A percentile compares a stretch with the other conserved stretches of the same genome.
phyloP scores from a whole-genome alignment of 2,888 invertebrate species.

The Agriotes lineatus region DNA sequence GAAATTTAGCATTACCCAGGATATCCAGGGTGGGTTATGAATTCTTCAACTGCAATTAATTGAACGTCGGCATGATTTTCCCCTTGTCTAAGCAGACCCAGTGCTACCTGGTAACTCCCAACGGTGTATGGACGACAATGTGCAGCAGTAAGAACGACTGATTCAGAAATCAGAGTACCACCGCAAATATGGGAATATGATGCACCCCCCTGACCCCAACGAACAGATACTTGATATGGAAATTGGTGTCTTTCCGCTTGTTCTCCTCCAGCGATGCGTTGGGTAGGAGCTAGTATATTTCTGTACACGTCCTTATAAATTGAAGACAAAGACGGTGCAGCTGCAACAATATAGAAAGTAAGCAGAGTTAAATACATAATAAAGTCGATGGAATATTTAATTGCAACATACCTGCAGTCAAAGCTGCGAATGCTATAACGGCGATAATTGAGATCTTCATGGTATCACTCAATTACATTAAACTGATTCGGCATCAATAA shows the following conservation, averaged over 20 bases:
- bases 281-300: neutral
- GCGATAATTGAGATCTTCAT: too few relatives aligned
- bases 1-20: conserved; percentile 1
- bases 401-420: too few relatives aligned
- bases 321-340: neutral
- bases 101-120: neutral
- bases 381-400: too few relatives aligned
- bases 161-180: neutral
- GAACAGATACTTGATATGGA: conserved; percentile 45
- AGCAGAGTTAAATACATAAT: too few relatives aligned
- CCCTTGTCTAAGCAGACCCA: neutral
- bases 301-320: neutral
- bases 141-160: conserved; percentile 1
- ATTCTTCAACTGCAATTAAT: neutral
- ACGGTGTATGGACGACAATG: neutral
- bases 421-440: too few relatives aligned
- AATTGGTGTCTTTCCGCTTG: neutral
- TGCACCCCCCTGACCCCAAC: conserved; percentile 33
- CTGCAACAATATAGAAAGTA: neutral
- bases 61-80: neutral
- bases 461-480: too few relatives aligned
- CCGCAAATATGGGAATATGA: conserved; percentile 10
- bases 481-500: too few relatives aligned
- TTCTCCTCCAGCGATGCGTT: neutral
- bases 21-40: neutral